Conservation (phyloP, 2,113 vertebrate genomes). For the Cyrtonyx montezumae region DNA sequence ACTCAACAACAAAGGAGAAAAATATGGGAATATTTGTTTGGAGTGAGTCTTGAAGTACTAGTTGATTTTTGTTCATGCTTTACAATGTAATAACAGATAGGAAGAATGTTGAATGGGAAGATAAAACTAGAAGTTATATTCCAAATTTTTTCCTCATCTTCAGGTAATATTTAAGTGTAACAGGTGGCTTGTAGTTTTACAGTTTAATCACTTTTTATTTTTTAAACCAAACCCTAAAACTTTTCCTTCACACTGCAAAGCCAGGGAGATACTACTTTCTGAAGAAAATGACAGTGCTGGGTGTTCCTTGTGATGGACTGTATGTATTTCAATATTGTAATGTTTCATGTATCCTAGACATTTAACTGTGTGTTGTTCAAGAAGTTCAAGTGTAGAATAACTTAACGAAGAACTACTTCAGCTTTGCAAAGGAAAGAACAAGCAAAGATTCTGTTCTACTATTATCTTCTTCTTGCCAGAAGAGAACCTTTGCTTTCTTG, state of each 20-base stretch:
- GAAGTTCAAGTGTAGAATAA: not conserved
- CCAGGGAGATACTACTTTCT: not conserved
- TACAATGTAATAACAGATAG: not conserved
- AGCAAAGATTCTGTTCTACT: not conserved
- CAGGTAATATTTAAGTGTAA: not conserved
- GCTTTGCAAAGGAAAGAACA: not conserved
- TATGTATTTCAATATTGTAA: rapidly evolving
- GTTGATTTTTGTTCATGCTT: not conserved
- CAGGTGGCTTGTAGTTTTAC: not conserved
- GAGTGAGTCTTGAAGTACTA: not conserved
- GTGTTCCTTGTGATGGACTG: not conserved
- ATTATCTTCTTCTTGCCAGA: not conserved
- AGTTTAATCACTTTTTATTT: not conserved
- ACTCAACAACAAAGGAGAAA: not conserved
- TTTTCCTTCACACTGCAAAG: not conserved
- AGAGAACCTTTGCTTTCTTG: not conserved
- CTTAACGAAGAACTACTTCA: not conserved
- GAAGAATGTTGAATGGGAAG: not conserved
- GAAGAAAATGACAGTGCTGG: not conserved
- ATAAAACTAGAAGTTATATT: not conserved
- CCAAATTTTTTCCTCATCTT: not conserved
- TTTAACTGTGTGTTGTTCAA: not conserved
- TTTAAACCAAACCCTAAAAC: not conserved
- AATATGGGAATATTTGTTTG: not conserved
- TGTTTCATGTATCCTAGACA: not conserved